phyloP scores from a whole-genome alignment of 1,140 invertebrate genomes.

The Eueides isabella region DNA sequence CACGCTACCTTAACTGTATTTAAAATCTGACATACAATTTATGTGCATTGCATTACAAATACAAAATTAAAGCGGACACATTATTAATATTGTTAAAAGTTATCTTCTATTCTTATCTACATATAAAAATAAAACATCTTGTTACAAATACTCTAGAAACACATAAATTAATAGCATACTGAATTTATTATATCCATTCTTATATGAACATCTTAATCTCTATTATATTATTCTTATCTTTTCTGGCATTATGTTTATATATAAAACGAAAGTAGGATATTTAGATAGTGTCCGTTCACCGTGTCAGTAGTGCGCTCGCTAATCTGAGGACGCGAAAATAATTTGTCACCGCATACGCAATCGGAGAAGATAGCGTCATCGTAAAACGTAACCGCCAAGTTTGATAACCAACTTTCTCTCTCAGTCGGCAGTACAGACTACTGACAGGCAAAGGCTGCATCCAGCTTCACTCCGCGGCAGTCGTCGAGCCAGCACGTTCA shows the following conservation, averaged over 20 bases:
- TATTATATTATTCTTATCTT: not conserved
- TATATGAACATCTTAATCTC: not conserved
- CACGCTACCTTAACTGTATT: not conserved
- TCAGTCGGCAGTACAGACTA: constrained; percentile 43
- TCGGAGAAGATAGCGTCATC: constrained; percentile 74
- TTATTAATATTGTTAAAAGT: not conserved
- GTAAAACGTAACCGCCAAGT: constrained; percentile 73
- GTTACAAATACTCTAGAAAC: not conserved
- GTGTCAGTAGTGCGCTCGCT: constrained; percentile 72
- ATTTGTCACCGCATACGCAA: constrained; percentile 79
- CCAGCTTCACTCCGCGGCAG: constrained; percentile 64
- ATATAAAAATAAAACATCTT: not conserved
- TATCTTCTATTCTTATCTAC: not conserved
- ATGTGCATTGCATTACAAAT: not conserved
- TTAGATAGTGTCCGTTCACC: constrained; percentile 55
- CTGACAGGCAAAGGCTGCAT: constrained; percentile 50
- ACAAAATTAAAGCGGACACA: not conserved
- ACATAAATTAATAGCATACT: not conserved
- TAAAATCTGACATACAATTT: not conserved
- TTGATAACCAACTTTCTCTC: constrained; percentile 80
- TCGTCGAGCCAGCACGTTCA: constrained; percentile 59
- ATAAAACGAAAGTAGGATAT: constrained; percentile 43
- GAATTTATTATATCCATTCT: not conserved
- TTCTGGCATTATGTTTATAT: not conserved
- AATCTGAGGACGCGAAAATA: constrained; percentile 64